Evolutionary conservation across 1,140 invertebrate genomes (phyloP), one percentile per base, ranked within the genome.

Genomic region (Philopotamus ludificatus): DNA sequence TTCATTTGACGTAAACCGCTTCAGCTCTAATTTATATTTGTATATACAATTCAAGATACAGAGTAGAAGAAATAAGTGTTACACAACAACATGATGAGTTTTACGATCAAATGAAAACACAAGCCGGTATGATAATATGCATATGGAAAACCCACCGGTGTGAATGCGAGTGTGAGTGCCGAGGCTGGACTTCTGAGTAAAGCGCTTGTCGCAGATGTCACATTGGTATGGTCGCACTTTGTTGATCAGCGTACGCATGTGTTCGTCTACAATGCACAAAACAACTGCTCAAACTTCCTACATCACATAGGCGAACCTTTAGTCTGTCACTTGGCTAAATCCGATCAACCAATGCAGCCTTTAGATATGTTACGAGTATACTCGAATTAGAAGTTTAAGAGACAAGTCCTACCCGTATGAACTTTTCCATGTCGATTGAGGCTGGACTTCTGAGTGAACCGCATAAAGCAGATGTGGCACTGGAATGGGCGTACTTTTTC

Each of bases 121-220:
- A 50, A 39, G 28, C 47, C 26, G 28, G 59, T 62, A 51, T 23
- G 42, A 47, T 51, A 51, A 62, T 20, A 50, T 47, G 57, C 22
- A 47, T 62, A 28, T 42, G 16, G 25, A 77, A 75, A 77, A 80
- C 79, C 78, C 77, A 81, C 89, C 89, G 59, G 88, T 90, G 76
- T 92, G 90, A 73, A 90, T 89, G 71, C 89, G 82, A 78, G 91
- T 90, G 81, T 93, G 91, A 74, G 91, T 91, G 81, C 91, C 87
- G 70, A 89, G 78, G 77, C 87, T 89, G 72, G 87, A 89, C 80
- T 90, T 90, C 76, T 89, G 87, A 59, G 87, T 88, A 79, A 89
- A 90, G 75, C 87, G 80, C 76, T 89, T 89, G 73, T 88, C 82
- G 76, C 88, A 89, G 72, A 87, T 80, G 73, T 88, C 85, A 78